Percentiles rank a stretch among this genome's conserved stretches.
phyloP scores from a whole-genome alignment of 2,888 invertebrate species.

The Mythimna lalbum region DNA sequence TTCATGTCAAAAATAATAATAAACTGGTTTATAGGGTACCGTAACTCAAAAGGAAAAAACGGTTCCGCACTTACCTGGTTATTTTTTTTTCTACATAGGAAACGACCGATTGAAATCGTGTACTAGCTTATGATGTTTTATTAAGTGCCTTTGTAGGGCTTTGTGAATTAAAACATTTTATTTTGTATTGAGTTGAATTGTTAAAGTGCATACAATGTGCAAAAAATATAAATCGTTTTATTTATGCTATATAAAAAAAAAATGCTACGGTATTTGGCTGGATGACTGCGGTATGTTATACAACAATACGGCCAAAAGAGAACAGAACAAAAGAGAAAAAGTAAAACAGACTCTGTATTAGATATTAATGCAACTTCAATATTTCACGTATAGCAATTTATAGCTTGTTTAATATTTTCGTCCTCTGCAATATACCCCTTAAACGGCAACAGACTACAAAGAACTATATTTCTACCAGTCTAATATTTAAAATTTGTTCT shows the following conservation, averaged over 20 bases:
- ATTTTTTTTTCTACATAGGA: too few species aligned
- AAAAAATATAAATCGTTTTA: background rate
- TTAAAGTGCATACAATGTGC: background rate
- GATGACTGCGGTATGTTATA: background rate
- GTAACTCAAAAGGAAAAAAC: too few species aligned
- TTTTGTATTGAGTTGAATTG: too few species aligned
- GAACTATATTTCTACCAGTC: conserved; percentile 42
- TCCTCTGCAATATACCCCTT: too few species aligned
- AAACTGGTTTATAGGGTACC: too few species aligned
- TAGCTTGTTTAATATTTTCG: background rate
- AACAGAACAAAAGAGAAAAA: background rate
- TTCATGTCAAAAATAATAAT: too few species aligned
- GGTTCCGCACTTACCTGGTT: too few species aligned
- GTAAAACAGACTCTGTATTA: background rate
- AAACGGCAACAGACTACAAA: conserved; percentile 28
- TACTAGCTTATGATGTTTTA: too few species aligned
- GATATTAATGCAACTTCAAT: background rate
- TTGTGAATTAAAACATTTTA: too few species aligned
- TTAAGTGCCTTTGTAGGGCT: too few species aligned
- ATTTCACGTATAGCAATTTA: background rate
- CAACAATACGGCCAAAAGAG: background rate
- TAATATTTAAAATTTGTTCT: conserved; percentile 69
- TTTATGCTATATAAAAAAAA: background rate
- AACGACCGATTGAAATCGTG: too few species aligned
- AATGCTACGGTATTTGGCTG: background rate